Percentiles rank a stretch among this genome's conserved stretches.
Evolutionary conservation across 2,113 vertebrate genomes (phyloP).

Genomic region (Anser cygnoides): DNA sequence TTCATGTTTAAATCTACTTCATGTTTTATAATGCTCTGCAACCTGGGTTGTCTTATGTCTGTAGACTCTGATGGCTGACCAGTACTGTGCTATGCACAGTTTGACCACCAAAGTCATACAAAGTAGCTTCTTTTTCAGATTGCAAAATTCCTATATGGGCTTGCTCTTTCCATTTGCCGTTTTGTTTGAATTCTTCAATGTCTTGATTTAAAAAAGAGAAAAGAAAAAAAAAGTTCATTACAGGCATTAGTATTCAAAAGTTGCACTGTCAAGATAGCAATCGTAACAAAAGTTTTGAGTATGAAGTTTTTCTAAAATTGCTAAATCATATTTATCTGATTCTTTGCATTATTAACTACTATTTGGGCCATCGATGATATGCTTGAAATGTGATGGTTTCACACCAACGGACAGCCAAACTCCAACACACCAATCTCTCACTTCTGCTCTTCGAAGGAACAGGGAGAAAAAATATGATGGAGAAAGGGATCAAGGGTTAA

Average conservation of each 20-base stretch:
- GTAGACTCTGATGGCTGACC: background rate
- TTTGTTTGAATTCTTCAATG: background rate
- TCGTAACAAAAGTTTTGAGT: background rate
- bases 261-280: background rate
- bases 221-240: background rate
- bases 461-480: background rate
- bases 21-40: background rate
- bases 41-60: background rate
- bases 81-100: background rate
- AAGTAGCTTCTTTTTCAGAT: background rate
- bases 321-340: background rate
- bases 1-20: background rate
- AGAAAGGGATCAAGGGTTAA: background rate
- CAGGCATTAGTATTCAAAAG: background rate
- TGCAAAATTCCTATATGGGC: background rate
- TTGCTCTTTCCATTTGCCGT: background rate
- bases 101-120: background rate
- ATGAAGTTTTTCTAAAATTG: background rate
- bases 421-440: background rate
- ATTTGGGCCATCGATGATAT: rapidly evolving
- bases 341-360: background rate
- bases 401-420: background rate
- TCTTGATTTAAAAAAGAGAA: background rate
- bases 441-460: background rate
- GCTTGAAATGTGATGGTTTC: background rate